Percentiles rank a stretch among this genome's conserved stretches.
phyloP scores from a whole-genome alignment of 2,888 invertebrate species.

The Agrochola litura region DNA sequence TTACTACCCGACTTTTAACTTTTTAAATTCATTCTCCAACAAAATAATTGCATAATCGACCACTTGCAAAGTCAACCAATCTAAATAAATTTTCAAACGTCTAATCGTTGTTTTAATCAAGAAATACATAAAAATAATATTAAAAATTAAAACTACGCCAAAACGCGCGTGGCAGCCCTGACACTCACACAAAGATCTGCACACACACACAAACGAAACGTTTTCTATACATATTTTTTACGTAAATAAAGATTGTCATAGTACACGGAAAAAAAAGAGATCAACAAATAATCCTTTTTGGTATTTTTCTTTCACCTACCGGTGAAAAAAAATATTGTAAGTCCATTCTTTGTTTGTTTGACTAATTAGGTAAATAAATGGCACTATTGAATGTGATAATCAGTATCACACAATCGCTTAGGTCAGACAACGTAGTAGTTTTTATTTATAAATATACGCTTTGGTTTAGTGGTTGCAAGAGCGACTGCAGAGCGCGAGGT shows the following conservation, averaged over 20 bases:
- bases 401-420: not conserved
- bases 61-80: not conserved
- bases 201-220: conserved; percentile 66
- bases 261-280: conserved; percentile 65
- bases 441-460: not conserved
- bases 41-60: not conserved
- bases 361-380: not conserved
- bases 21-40: not conserved
- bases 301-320: conserved; percentile 20
- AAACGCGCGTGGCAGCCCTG: conserved; percentile 71
- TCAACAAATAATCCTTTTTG: conserved; percentile 50
- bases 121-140: not conserved
- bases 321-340: not conserved
- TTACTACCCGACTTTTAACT: too few relatives aligned
- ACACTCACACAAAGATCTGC: conserved; percentile 66
- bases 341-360: not conserved
- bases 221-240: conserved; percentile 81
- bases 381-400: not conserved
- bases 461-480: not conserved
- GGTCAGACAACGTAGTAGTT: not conserved
- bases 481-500: not conserved
- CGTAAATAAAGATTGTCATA: conserved; percentile 84
- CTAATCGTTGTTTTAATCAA: not conserved
- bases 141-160: conserved; percentile 21
- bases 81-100: conserved; percentile 2